These are phyloP conservation scores for Lycocerus yunnanus DNA, from an alignment of 2,888 invertebrate species.

Conservation along the genomic window DNA sequence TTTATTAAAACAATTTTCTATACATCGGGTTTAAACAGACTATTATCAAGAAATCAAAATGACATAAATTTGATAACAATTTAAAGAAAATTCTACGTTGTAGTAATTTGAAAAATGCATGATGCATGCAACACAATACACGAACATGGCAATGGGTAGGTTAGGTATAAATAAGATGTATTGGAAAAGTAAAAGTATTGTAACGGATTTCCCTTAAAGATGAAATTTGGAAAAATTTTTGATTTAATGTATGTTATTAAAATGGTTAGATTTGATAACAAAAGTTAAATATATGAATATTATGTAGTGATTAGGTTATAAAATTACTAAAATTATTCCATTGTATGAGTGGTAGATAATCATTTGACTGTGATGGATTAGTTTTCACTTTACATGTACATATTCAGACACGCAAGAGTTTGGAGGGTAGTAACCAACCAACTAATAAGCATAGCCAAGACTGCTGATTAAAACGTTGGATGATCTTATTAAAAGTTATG, in stretches of 20 bases:
- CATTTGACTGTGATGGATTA: constrained; percentile 51
- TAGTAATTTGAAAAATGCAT: too few relatives aligned
- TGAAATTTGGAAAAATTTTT: background rate
- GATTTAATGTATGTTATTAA: background rate
- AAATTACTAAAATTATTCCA: constrained; percentile 46
- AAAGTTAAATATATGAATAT: constrained; percentile 15
- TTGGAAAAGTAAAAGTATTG: background rate
- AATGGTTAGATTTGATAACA: background rate
- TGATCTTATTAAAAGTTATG: constrained; percentile 32
- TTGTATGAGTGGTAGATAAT: constrained; percentile 45
- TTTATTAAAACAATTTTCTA: too few relatives aligned
- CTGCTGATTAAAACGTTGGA: constrained; percentile 35
- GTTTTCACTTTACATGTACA: constrained; percentile 44
- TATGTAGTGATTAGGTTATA: constrained; percentile 36
- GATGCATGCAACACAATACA: background rate
- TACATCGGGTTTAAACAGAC: too few relatives aligned
- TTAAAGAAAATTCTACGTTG: too few relatives aligned
- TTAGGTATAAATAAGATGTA: background rate
- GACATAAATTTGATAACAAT: too few relatives aligned
- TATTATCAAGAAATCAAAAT: too few relatives aligned
- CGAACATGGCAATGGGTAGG: background rate
- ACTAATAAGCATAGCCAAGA: constrained; percentile 12
- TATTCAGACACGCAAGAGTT: constrained; percentile 41
- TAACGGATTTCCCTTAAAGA: background rate
- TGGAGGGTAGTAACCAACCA: background rate